A percentile compares a stretch with the other conserved stretches of the same genome.
These are phyloP conservation scores for Podilymbus podiceps DNA, from an alignment of 2,113 vertebrate species.

Conservation along the genomic window DNA sequence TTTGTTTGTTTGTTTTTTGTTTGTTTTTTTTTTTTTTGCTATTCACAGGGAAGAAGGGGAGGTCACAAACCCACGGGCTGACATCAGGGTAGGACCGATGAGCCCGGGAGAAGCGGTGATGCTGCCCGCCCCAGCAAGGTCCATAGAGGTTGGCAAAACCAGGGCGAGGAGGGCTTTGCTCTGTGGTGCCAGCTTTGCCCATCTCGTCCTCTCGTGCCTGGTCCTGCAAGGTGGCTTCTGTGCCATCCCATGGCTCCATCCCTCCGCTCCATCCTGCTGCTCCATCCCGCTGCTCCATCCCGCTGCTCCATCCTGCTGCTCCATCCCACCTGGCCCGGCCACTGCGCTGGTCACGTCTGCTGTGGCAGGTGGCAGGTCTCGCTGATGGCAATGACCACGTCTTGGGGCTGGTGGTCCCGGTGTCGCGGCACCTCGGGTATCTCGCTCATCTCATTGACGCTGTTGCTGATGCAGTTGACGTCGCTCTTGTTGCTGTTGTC, in stretches of 20 bases:
- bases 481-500: constrained; percentile 77
- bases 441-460: constrained; percentile 72
- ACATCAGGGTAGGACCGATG: neutral
- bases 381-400: constrained; percentile 76
- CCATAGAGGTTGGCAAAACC: neutral
- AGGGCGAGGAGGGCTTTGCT: neutral
- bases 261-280: neutral
- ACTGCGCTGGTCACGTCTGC: constrained; percentile 27
- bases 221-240: neutral
- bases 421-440: neutral
- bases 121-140: neutral
- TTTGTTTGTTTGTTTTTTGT: neutral
- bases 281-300: neutral
- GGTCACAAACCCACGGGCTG: neutral
- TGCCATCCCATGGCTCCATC: neutral
- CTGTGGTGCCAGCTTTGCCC: neutral
- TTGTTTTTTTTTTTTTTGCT: constrained; percentile 22
- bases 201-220: neutral
- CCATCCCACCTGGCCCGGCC: neutral
- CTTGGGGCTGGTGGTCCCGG: constrained; percentile 61
- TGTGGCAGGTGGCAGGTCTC: constrained; percentile 73
- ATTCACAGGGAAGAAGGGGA: constrained; percentile 22
- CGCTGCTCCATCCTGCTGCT: neutral
- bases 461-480: constrained; percentile 81
- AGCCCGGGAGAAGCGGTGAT: neutral